Conservation (phyloP, 1,140 invertebrate genomes). For the Papilio machaon region DNA sequence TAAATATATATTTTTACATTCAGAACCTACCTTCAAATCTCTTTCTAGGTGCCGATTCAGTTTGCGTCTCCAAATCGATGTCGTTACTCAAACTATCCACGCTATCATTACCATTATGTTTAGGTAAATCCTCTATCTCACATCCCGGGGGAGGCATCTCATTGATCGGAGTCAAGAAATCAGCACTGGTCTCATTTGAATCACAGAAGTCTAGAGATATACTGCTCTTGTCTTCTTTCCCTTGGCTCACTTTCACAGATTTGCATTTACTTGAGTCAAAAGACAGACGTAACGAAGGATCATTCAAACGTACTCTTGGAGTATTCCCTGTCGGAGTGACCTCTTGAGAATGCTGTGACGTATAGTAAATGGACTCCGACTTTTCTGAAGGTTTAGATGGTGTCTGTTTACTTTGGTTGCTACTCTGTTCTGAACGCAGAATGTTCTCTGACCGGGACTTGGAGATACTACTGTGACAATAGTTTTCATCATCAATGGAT, state of each 20-base stretch:
- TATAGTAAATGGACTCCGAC: slow-evolving; percentile 80
- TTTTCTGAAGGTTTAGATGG: slow-evolving; percentile 65
- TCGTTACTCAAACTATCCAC: slow-evolving; percentile 74
- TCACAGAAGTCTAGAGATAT: slow-evolving; percentile 79
- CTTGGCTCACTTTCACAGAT: slow-evolving; percentile 60
- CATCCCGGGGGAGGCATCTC: slow-evolving; percentile 77
- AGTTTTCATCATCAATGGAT: slow-evolving; percentile 79
- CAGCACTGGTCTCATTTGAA: slow-evolving; percentile 80
- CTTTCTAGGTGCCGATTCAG: slow-evolving; percentile 70
- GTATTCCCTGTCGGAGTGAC: slow-evolving; percentile 70
- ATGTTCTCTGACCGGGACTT: slow-evolving; percentile 80
- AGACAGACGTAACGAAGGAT: slow-evolving; percentile 71
- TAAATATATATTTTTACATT: neutral
- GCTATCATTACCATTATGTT: slow-evolving; percentile 72
- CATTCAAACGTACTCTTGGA: slow-evolving; percentile 64
- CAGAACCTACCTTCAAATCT: slow-evolving; percentile 61
- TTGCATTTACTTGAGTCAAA: slow-evolving; percentile 76
- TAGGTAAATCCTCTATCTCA: slow-evolving; percentile 73
- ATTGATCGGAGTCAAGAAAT: slow-evolving; percentile 80
- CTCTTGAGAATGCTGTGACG: slow-evolving; percentile 75
- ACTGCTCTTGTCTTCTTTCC: slow-evolving; percentile 73
- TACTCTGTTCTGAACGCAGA: slow-evolving; percentile 74
- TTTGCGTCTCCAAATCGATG: slow-evolving; percentile 74
- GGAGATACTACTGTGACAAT: slow-evolving; percentile 74
- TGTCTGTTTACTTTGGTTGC: slow-evolving; percentile 64